These are phyloP conservation scores for Megaceryle maxima DNA, from an alignment of 2,113 vertebrate genomes.

Conservation along the genomic window DNA sequence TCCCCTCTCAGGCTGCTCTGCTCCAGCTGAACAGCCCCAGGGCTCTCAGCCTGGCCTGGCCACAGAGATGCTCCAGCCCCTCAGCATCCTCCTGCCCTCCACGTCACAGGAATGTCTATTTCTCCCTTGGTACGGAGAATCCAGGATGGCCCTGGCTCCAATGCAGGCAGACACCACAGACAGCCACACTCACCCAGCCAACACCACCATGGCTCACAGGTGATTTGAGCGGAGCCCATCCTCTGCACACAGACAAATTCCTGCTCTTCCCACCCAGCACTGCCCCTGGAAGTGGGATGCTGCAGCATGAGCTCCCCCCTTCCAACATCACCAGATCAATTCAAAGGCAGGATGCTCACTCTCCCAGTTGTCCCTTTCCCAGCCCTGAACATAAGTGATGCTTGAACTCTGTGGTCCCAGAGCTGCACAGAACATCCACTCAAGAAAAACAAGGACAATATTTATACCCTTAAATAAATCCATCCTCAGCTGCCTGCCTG, in stretches of 20 bases:
- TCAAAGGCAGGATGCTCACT: not conserved
- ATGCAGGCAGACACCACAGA: not conserved
- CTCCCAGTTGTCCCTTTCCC: not conserved
- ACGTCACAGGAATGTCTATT: not conserved
- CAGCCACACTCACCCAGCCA: not conserved
- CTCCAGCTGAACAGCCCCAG: no score
- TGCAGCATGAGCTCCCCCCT: not conserved
- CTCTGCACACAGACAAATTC: not conserved
- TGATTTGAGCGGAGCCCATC: rapidly evolving
- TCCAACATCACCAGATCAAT: no score
- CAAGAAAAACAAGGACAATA: not conserved
- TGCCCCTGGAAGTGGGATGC: not conserved
- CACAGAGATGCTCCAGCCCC: no score
- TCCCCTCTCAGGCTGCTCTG: no score
- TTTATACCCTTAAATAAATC: not conserved
- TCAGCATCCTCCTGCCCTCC: no score
- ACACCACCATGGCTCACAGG: rapidly evolving
- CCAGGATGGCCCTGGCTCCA: not conserved
- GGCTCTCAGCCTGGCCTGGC: no score
- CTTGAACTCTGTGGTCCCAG: not conserved
- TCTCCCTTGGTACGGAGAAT: not conserved
- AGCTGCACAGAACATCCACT: not conserved
- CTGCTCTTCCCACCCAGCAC: not conserved
- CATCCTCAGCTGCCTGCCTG: not conserved
- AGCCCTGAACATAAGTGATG: not conserved